Percentiles rank a stretch among this genome's conserved stretches.
These are phyloP conservation scores for Thyatira batis DNA, from an alignment of 2,888 invertebrate genomes.

Conservation along the genomic window DNA sequence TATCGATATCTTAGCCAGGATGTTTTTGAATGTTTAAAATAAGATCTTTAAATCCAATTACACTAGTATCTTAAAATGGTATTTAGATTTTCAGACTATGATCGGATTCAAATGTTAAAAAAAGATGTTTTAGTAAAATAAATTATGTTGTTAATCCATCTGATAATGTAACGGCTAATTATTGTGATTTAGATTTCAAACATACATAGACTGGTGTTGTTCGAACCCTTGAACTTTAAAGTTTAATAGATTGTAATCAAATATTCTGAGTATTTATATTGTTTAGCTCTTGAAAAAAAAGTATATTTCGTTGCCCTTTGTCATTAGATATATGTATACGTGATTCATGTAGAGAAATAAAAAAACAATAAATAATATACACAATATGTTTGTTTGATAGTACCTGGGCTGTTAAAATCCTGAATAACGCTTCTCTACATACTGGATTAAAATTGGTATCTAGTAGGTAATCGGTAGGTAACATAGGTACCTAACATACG, in stretches of 20 bases:
- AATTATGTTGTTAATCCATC: not conserved
- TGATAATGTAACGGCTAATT: not conserved
- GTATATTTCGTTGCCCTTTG: constrained; percentile 1
- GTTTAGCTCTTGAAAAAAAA: not conserved
- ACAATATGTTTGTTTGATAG: not conserved
- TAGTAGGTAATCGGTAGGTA: too few relatives aligned
- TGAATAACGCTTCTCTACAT: too few relatives aligned
- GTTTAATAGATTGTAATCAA: not conserved
- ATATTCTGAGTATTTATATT: not conserved
- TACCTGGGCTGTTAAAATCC: not conserved
- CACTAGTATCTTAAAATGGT: not conserved
- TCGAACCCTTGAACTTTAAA: not conserved
- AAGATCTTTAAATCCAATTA: not conserved
- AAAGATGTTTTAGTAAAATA: not conserved
- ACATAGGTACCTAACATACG: too few relatives aligned
- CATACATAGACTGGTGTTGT: not conserved
- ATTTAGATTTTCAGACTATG: not conserved
- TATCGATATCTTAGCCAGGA: not conserved
- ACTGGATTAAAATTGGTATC: too few relatives aligned
- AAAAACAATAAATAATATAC: not conserved
- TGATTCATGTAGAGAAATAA: constrained; percentile 3
- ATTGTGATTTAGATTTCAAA: not conserved
- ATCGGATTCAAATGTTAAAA: not conserved
- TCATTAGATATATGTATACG: not conserved
- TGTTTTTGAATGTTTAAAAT: not conserved